Conservation (phyloP, 2,797 vertebrate genomes). For the Dryobates pubescens region DNA sequence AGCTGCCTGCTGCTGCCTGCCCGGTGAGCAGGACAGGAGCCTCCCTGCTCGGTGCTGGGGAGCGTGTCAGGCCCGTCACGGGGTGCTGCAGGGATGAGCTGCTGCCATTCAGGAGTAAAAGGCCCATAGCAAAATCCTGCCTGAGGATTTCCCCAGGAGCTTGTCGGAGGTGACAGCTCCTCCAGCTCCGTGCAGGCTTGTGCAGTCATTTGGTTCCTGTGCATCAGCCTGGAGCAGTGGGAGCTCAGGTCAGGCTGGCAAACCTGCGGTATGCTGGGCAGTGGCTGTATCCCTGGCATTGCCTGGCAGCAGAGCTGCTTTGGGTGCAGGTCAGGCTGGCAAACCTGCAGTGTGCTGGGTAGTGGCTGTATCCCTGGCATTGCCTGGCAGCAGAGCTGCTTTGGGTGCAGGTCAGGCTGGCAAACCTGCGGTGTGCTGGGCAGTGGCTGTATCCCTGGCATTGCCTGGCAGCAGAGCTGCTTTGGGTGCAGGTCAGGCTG, state of each 20-base stretch:
- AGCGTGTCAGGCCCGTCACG: fast-evolving
- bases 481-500: no score
- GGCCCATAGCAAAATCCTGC: background rate
- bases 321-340: no score
- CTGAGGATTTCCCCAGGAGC: background rate
- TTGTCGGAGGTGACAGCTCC: background rate
- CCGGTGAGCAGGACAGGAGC: background rate
- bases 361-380: background rate
- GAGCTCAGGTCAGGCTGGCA: background rate
- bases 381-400: background rate
- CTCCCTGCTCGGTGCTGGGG: background rate
- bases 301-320: no score
- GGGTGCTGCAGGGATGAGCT: background rate
- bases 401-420: background rate
- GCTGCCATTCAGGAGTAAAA: background rate
- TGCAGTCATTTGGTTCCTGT: background rate
- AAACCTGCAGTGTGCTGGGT: background rate
- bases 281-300: no score
- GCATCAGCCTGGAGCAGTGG: background rate
- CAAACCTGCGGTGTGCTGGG: no score
- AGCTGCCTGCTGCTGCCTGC: background rate
- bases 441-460: no score
- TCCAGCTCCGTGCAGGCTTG: background rate
- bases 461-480: no score
- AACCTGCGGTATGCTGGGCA: no score